These are phyloP conservation scores for Pituophis catenifer DNA, from an alignment of 2,113 vertebrate species.

Conservation along the genomic window DNA sequence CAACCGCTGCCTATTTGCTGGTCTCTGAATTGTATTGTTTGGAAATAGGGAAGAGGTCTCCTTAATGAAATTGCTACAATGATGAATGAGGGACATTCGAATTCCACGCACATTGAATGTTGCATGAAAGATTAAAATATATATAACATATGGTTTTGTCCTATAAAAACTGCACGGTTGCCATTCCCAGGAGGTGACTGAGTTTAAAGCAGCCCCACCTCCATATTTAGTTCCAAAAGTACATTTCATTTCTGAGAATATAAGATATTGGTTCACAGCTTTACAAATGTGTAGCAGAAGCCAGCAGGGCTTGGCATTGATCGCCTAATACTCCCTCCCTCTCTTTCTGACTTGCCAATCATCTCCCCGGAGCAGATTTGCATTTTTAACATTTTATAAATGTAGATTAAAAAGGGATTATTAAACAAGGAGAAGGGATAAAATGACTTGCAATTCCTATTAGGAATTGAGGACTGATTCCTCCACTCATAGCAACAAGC, in stretches of 20 bases:
- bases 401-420: neutral
- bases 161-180: neutral
- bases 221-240: neutral
- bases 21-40: neutral
- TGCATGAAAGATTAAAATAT: neutral
- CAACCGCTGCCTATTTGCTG: neutral
- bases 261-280: neutral
- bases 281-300: neutral
- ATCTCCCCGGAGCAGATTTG: neutral
- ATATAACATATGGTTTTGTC: neutral
- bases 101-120: neutral
- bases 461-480: neutral
- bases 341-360: neutral
- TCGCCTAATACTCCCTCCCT: neutral
- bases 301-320: neutral
- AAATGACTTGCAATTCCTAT: neutral
- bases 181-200: neutral
- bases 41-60: neutral
- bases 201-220: neutral
- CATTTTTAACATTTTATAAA: neutral
- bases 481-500: neutral
- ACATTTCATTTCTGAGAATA: neutral
- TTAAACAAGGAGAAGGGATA: neutral
- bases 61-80: neutral
- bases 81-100: neutral